Base-by-base conservation (phyloP, 2,797 vertebrate species). In the Coccyzus lansbergi region DNA sequence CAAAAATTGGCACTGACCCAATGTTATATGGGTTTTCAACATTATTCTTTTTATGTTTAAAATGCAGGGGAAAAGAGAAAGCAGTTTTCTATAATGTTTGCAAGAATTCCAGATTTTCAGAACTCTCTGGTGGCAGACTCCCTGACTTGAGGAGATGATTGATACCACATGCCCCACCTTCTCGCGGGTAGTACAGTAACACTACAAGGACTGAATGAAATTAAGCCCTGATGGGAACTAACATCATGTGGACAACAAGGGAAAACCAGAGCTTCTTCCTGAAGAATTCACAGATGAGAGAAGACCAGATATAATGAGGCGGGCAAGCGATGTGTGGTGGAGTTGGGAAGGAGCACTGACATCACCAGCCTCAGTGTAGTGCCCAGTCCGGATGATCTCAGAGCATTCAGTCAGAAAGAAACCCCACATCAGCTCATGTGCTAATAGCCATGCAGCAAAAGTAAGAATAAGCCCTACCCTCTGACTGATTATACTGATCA, bases 291-390 rank as follows among this genome's bases (percentile, higher is more conserved):
- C 10, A 58, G 36, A 51, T 1, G 11, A 4, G 3, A 81, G 36
- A n/a, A 11, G 15, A 38, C 33, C 15, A 64, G 55, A 34, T 15
- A 49, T 14, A 63, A 52, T 0, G 7, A 60, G 11, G 7, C 64
- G 48, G 33, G 44, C 34, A 56, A 77, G 29, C 24, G 56, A 64
- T 1, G 5, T 7, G 26, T 44, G n/a, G 56, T 15, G 28, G 26
- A 44, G 10, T 4, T 18, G 24, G 34, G 20, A 25, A 46, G 33
- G 25, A 63, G 48, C 18, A 12, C 18, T 1, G 3, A 24, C 25
- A 34, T 12, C 1, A 7, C 15, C 53, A 86, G 24, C 40, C 53
- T 60, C 1, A 3, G 5, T 26, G 74, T 0, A 0, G 33, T 31
- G 60, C 68, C 25, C 31, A 28, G 19, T 17, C 29, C 51, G 14